phyloP scores from a whole-genome alignment of 2,113 vertebrate species.

The Catagonus wagneri region DNA sequence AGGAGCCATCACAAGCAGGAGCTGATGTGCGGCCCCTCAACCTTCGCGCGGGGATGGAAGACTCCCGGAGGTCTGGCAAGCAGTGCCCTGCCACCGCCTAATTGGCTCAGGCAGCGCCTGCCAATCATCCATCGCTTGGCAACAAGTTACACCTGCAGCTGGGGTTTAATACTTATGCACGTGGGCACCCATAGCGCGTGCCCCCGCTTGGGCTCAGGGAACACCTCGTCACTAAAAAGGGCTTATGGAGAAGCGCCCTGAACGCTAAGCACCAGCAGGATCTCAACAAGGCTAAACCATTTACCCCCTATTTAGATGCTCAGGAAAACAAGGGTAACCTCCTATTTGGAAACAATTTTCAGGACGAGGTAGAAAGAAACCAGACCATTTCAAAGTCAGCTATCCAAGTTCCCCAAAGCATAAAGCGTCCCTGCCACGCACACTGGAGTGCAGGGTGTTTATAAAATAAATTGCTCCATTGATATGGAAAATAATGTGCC shows the following conservation, averaged over 20 bases:
- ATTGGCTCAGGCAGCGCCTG: conserved; percentile 54
- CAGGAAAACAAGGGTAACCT: conserved; percentile 53
- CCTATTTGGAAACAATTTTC: conserved; percentile 48
- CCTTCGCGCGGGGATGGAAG: conserved; percentile 21
- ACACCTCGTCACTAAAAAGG: not conserved
- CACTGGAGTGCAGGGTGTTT: conserved; percentile 16
- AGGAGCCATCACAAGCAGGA: not conserved
- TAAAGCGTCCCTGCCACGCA: conserved; percentile 50
- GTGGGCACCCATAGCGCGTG: not conserved
- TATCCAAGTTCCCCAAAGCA: conserved; percentile 54
- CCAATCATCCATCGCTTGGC: conserved; percentile 77
- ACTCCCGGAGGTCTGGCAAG: conserved; percentile 63
- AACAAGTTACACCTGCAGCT: conserved; percentile 80
- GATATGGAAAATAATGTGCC: conserved; percentile 65
- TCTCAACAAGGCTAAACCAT: not conserved
- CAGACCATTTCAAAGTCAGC: conserved; percentile 68
- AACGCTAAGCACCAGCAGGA: not conserved
- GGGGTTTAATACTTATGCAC: not conserved
- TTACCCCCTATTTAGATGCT: conserved; percentile 41
- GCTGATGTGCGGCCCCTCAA: not conserved
- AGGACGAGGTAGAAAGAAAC: not conserved
- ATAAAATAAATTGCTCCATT: conserved; percentile 78
- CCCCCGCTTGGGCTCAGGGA: not conserved
- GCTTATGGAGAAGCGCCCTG: not conserved
- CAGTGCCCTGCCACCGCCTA: conserved; percentile 52